These are phyloP conservation scores for Melitaea cinxia DNA, from an alignment of 1,140 invertebrate genomes.

Conservation along the genomic window DNA sequence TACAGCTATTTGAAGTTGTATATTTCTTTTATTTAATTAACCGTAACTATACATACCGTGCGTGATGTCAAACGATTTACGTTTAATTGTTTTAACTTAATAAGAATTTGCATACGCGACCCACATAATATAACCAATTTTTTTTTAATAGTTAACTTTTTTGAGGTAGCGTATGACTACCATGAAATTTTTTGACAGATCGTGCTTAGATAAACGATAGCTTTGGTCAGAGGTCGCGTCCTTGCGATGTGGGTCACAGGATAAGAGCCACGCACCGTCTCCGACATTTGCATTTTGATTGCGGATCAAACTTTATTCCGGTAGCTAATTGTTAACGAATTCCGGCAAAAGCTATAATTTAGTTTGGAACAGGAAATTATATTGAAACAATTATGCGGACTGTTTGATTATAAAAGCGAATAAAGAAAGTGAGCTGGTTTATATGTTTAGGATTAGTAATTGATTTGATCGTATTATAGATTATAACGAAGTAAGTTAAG, in stretches of 20 bases:
- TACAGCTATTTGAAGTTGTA: neutral
- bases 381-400: constrained; percentile 41
- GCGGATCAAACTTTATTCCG: constrained; percentile 53
- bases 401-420: constrained; percentile 28
- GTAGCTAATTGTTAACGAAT: constrained; percentile 64
- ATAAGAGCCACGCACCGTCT: constrained; percentile 73
- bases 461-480: constrained; percentile 12
- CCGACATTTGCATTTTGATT: constrained; percentile 77
- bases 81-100: constrained; percentile 9
- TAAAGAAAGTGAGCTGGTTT: neutral
- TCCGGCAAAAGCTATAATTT: constrained; percentile 46
- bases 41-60: constrained; percentile 4
- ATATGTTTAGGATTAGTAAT: neutral
- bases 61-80: constrained; percentile 31
- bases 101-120: constrained; percentile 8
- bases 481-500: neutral
- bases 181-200: constrained; percentile 17
- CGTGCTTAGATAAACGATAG: constrained; percentile 18
- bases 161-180: neutral
- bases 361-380: constrained; percentile 54
- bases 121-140: neutral
- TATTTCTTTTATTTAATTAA: constrained; percentile 16
- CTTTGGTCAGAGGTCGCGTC: constrained; percentile 51
- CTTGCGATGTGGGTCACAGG: constrained; percentile 77
- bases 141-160: neutral